phyloP scores from a whole-genome alignment of 2,797 vertebrate genomes.

The Nothura maculosa region DNA sequence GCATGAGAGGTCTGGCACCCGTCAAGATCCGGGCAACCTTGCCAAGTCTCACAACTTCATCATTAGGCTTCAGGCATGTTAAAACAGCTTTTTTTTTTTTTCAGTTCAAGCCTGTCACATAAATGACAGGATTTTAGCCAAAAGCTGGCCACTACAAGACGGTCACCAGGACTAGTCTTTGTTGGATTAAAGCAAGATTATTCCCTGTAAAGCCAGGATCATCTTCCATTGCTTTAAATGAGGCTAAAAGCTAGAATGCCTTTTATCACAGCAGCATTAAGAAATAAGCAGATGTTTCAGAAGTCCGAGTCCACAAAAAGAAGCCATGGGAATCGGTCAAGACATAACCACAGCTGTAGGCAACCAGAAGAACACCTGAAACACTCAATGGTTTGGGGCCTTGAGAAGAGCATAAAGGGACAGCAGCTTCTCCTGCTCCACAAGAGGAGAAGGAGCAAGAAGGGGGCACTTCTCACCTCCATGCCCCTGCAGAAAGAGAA shows the following conservation, averaged over 20 bases:
- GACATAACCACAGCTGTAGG: background rate
- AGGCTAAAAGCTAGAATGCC: background rate
- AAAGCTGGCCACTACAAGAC: background rate
- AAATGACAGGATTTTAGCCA: background rate
- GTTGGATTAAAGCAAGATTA: background rate
- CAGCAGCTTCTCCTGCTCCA: background rate
- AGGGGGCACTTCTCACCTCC: background rate
- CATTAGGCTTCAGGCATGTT: background rate
- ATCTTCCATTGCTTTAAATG: background rate
- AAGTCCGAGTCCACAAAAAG: background rate
- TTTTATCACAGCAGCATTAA: background rate
- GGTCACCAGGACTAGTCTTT: background rate
- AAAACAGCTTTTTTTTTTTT: background rate
- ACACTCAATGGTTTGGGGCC: background rate
- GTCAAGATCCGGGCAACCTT: background rate
- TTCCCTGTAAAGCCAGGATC: background rate
- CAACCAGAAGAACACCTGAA: background rate
- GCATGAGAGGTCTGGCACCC: conserved; percentile 22
- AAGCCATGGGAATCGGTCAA: background rate
- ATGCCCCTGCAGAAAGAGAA: background rate
- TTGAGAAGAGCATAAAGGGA: background rate
- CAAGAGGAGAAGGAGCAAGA: background rate
- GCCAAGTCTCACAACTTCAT: conserved; percentile 2
- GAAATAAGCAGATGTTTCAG: fast-evolving
- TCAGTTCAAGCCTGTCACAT: fast-evolving